Evolutionary conservation across 2,113 vertebrate genomes (phyloP).

Genomic region (Nycticorax nycticorax): DNA sequence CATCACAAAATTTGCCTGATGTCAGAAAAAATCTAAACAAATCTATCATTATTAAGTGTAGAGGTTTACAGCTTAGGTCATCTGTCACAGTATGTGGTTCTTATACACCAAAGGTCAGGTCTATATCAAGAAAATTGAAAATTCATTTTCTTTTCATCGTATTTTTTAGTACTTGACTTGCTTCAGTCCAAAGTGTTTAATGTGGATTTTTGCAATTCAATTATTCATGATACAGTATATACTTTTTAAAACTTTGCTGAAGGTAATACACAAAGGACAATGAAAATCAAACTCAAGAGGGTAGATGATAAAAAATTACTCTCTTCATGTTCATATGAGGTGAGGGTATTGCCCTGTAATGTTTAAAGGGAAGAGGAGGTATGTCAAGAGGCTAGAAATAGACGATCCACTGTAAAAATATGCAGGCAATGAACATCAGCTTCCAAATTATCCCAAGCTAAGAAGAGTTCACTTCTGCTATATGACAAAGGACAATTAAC

Average conservation of each 20-base stretch:
- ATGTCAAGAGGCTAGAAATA: not conserved
- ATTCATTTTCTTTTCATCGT: not conserved
- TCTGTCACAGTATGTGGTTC: conserved; percentile 23
- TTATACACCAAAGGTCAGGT: conserved; percentile 50
- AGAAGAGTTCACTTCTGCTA: not conserved
- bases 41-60: conserved; percentile 7
- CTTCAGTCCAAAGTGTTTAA: not conserved
- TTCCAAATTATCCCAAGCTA: not conserved
- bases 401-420: not conserved
- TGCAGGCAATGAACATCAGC: not conserved
- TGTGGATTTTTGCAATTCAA: not conserved
- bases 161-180: not conserved
- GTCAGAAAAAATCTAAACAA: conserved; percentile 21
- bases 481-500: not conserved
- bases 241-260: not conserved
- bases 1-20: not conserved
- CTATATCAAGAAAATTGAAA: conserved; percentile 3
- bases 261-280: not conserved
- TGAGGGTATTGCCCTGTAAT: not conserved
- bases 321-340: not conserved
- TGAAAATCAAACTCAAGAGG: not conserved
- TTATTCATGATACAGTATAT: not conserved
- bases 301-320: not conserved
- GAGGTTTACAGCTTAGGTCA: conserved; percentile 1
- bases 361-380: not conserved